Base-by-base conservation (phyloP, 1,140 invertebrate genomes). In the Pogonomyrmex californicus region DNA sequence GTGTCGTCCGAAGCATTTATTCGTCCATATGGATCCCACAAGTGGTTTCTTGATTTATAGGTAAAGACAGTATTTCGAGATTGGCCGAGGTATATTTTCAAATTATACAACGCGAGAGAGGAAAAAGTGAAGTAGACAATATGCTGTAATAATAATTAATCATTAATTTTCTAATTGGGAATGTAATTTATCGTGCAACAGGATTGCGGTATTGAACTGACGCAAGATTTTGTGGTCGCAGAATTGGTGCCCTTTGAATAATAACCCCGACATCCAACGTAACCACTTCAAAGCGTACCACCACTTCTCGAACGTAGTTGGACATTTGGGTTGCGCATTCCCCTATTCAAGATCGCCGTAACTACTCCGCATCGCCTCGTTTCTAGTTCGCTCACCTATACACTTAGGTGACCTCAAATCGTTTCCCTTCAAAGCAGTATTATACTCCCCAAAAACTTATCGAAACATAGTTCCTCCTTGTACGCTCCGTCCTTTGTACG, bases 241-340 rank as follows among this genome's bases (percentile, higher is more conserved):
- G 47, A 83, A 83, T 60, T 73, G 30, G 41, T 71, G 14, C 41
- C 41, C 79, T 83, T 83, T 83, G 79, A 82, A 83, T 83, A 83
- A 83, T 83, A 83, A 83, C 38, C 38, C 68, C 56, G 33, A 70
- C 23, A 30, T 83, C 41, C 68, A 36, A 83, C 41, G 17, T 83
- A 83, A 75, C 68, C 68, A 83, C 68, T 83, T 83, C 68, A 83
- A 83, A 83, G 56, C 54, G 75, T 73, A 23, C 23, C 23, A 23
- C 23, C 23, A 23, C 23, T 23, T 75, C 54, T 51, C 54, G 33
- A n/a, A 47, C 41, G 44, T 75, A 62, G 54, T 75, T 54, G 54
- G 79, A 83, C 79, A 83, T 83, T 47, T 49, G 56, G 68, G 17
- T 75, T 73, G 79, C 9, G 56, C 68, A 83, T 83, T 83, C 44